phyloP scores from a whole-genome alignment of 2,797 vertebrate species.

The Garrulus glandarius region DNA sequence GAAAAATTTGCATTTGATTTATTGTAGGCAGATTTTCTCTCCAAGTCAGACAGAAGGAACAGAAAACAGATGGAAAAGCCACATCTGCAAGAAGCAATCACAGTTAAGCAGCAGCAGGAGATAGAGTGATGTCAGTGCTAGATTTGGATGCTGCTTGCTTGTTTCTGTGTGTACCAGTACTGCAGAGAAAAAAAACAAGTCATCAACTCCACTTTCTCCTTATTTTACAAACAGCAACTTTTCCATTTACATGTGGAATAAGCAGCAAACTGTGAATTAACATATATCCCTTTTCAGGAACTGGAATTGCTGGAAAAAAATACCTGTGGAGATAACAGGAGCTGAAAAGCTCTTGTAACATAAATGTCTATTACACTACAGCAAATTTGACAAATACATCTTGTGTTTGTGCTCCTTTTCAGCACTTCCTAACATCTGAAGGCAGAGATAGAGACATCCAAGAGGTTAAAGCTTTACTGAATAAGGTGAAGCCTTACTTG shows the following conservation, averaged over 20 bases:
- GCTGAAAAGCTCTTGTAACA: neutral
- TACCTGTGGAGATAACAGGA: neutral
- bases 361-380: neutral
- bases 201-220: neutral
- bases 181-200: neutral
- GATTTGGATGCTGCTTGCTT: neutral
- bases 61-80: neutral
- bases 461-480: constrained; percentile 78
- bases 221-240: neutral
- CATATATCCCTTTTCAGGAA: neutral
- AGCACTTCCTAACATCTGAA: constrained; percentile 84
- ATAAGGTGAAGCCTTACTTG: constrained; percentile 75
- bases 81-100: neutral
- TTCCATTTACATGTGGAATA: neutral
- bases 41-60: neutral
- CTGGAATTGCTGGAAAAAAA: neutral
- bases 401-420: constrained; percentile 1
- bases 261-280: neutral
- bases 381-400: neutral
- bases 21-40: neutral
- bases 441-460: constrained; percentile 80
- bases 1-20: neutral
- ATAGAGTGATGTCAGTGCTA: neutral
- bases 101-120: neutral
- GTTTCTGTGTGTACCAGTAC: neutral